Evolutionary conservation across 2,113 vertebrate genomes (phyloP).

Genomic region (Zootoca vivipara): DNA sequence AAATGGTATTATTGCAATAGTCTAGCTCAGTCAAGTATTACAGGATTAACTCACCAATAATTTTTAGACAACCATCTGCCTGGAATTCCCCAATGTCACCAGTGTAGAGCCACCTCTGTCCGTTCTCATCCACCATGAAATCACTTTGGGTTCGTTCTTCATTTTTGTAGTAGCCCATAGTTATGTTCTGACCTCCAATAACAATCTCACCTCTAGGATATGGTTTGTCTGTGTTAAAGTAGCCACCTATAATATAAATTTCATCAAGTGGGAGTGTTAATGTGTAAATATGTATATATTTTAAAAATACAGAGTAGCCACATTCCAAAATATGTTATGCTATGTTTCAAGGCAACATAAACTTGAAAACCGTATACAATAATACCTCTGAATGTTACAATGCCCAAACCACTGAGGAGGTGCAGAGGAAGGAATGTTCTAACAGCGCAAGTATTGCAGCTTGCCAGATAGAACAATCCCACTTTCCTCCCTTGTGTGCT

Average conservation of each 20-base stretch:
- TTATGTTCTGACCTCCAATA: conserved; percentile 91
- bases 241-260: conserved; percentile 80
- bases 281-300: not conserved
- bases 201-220: conserved; percentile 93
- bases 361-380: not conserved
- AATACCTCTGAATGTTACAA: not conserved
- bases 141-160: conserved; percentile 82
- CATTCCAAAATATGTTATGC: not conserved
- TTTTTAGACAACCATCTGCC: conserved; percentile 91
- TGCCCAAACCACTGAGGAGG: not conserved
- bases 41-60: conserved; percentile 86
- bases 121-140: conserved; percentile 87
- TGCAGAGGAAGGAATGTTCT: no score
- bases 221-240: conserved; percentile 89
- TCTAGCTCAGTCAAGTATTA: not conserved
- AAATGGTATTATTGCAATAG: not conserved
- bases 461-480: no score
- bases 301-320: not conserved
- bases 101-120: conserved; percentile 95
- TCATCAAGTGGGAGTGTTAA: not conserved
- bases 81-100: conserved; percentile 96
- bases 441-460: no score
- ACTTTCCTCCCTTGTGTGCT: no score
- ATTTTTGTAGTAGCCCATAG: conserved; percentile 97
- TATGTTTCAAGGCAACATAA: not conserved